phyloP scores from a whole-genome alignment of 2,797 vertebrate genomes.

The Enteromius argenteus region DNA sequence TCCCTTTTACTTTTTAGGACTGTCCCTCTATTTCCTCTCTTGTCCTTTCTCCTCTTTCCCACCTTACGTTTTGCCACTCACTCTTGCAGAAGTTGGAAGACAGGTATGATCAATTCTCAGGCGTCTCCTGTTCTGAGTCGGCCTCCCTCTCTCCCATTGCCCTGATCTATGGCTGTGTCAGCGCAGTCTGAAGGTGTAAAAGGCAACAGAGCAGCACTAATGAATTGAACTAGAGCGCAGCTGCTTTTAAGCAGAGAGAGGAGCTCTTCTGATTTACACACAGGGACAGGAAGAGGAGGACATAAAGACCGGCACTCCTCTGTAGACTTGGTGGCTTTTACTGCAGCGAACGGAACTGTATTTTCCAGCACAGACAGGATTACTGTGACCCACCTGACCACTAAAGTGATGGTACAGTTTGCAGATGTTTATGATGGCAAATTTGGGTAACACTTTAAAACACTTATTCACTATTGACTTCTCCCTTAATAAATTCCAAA shows the following conservation, averaged over 20 bases:
- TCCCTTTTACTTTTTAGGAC: constrained; percentile 26
- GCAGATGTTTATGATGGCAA: neutral
- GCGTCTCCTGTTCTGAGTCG: constrained; percentile 5
- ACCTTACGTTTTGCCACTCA: constrained; percentile 30
- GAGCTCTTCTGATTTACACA: constrained; percentile 53
- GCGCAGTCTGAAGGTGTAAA: constrained; percentile 55
- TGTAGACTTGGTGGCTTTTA: constrained; percentile 16
- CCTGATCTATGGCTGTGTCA: constrained; percentile 59
- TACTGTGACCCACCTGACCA: neutral
- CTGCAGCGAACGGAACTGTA: constrained; percentile 9
- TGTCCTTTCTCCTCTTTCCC: constrained; percentile 4
- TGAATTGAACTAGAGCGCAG: constrained; percentile 56
- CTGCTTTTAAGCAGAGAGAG: constrained; percentile 56
- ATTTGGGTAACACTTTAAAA: neutral
- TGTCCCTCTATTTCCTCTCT: constrained; percentile 14
- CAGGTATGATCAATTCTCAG: constrained; percentile 46
- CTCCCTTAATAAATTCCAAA: no score
- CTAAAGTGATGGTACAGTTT: neutral
- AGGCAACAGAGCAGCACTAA: constrained; percentile 59
- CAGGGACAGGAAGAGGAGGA: constrained; percentile 32
- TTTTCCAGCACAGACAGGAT: constrained; percentile 2
- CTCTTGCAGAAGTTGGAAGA: constrained; percentile 25
- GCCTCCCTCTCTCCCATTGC: constrained; percentile 29
- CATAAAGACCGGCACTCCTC: constrained; percentile 42
- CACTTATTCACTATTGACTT: no score